Conservation (phyloP, 2,797 vertebrate genomes). For the Gymnothorax reevesii region DNA sequence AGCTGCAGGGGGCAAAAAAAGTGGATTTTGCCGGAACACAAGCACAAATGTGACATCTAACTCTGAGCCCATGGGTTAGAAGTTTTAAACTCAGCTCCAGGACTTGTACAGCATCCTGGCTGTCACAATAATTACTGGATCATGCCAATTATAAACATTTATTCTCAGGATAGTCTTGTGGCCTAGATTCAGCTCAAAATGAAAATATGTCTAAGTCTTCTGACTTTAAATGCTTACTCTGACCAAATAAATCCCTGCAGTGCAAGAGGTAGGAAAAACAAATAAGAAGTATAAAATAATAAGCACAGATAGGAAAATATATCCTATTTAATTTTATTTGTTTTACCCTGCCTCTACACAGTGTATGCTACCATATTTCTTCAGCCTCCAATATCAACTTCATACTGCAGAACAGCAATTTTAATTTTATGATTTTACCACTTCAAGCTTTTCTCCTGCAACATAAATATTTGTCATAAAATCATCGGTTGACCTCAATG, state of each 20-base stretch:
- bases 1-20: not conserved
- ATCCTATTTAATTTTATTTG: not conserved
- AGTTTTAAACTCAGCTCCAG: slow-evolving; percentile 14
- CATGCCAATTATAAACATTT: not conserved
- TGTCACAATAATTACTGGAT: slow-evolving; percentile 12
- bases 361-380: not conserved
- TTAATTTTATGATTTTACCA: no score
- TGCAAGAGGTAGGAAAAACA: not conserved
- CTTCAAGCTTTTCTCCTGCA: no score
- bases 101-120: not conserved
- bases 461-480: no score
- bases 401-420: not conserved
- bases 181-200: not conserved
- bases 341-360: not conserved
- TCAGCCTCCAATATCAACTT: not conserved
- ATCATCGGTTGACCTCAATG: no score
- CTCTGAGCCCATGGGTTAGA: not conserved
- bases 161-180: not conserved
- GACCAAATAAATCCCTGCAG: not conserved
- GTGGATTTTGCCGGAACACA: not conserved
- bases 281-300: not conserved
- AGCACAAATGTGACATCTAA: slow-evolving; percentile 1
- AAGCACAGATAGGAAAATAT: not conserved
- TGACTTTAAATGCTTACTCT: not conserved
- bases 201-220: not conserved